Percentiles rank a stretch among this genome's conserved stretches.
phyloP scores from a whole-genome alignment of 2,113 vertebrate species.

The Peucedramus taeniatus region DNA sequence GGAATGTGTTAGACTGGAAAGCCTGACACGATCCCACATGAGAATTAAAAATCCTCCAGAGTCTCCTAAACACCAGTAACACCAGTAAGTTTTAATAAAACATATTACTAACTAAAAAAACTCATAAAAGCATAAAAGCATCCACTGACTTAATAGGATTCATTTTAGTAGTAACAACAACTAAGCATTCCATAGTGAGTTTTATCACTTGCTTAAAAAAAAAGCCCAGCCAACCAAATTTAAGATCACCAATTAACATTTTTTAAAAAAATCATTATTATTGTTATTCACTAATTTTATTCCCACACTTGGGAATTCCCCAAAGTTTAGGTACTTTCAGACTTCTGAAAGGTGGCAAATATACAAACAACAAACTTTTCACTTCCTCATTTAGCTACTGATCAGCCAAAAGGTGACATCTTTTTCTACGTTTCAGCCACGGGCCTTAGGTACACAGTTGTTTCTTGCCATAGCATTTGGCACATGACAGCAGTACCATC shows the following conservation, averaged over 20 bases:
- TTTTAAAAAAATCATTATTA: neutral
- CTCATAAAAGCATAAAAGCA: neutral
- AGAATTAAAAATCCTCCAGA: neutral
- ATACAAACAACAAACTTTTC: neutral
- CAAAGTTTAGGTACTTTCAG: neutral
- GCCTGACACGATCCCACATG: neutral
- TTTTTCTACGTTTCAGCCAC: neutral
- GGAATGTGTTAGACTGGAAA: neutral
- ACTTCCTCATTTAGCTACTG: neutral
- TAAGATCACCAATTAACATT: neutral
- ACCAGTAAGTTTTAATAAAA: neutral
- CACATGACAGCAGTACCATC: neutral
- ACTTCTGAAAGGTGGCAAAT: neutral
- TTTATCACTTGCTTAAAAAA: neutral
- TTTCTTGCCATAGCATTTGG: neutral
- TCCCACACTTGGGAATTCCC: neutral
- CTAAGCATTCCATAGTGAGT: neutral
- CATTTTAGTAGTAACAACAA: neutral
- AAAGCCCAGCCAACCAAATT: neutral
- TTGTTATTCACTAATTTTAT: neutral
- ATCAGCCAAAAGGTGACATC: neutral
- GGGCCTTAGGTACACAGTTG: accelerated
- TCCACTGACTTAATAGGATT: neutral
- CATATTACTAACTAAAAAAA: neutral
- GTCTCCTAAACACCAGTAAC: neutral